Percentiles rank a stretch among this genome's conserved stretches.
Evolutionary conservation across 1,140 invertebrate species (phyloP).

Genomic region (Dreissena rostriformis): DNA sequence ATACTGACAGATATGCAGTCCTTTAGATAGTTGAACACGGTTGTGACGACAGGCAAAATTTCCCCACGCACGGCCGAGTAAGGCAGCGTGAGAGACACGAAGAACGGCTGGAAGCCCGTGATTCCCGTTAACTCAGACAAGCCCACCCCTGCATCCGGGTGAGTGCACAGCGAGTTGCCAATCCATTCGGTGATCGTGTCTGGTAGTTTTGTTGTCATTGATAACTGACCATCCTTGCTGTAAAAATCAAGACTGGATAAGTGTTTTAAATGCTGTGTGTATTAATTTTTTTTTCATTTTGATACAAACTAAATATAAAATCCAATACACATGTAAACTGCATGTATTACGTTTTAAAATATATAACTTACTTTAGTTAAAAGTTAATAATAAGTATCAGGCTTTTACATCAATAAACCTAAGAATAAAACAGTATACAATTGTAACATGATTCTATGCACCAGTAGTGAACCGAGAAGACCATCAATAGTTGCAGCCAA

Average conservation of each 20-base stretch:
- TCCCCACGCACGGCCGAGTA: constrained; percentile 94
- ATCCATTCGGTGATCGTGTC: constrained; percentile 96
- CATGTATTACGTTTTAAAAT: no score
- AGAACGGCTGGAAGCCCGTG: constrained; percentile 93
- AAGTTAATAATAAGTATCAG: no score
- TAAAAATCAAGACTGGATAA: not conserved
- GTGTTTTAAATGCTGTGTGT: no score
- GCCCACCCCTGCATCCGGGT: constrained; percentile 91
- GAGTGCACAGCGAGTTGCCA: constrained; percentile 95
- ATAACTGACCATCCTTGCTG: constrained; percentile 22
- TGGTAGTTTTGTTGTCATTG: constrained; percentile 85
- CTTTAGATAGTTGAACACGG: constrained; percentile 95
- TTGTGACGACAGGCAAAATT: constrained; percentile 92
- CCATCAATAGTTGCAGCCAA: no score
- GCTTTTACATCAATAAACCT: no score
- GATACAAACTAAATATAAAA: no score
- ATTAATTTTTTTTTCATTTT: no score
- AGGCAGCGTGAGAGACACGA: constrained; percentile 91
- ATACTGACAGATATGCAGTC: constrained; percentile 84
- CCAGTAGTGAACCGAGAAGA: no score
- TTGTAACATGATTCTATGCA: no score
- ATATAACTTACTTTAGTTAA: no score
- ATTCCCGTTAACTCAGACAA: constrained; percentile 85
- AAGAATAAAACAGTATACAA: no score
- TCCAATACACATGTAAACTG: no score